Percentiles rank a stretch among this genome's conserved stretches.
phyloP scores from a whole-genome alignment of 2,888 invertebrate species.

The Podotricha telesiphe region DNA sequence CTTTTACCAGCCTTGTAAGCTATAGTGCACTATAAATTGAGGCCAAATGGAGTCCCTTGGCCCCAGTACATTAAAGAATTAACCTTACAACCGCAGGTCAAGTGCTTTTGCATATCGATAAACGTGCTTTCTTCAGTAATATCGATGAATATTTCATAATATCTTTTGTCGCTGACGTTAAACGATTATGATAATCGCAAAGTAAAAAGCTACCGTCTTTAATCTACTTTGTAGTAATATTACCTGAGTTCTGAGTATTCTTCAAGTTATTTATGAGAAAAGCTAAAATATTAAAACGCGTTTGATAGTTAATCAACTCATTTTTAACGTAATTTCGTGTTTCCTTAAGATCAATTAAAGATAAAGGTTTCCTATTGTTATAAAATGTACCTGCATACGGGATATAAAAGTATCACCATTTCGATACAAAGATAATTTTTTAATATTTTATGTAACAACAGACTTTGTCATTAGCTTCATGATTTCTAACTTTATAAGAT shows the following conservation, averaged over 20 bases:
- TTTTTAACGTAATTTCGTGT: too few relatives aligned
- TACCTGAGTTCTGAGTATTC: not conserved
- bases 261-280: not conserved
- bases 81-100: constrained; percentile 46
- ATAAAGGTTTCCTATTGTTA: not conserved
- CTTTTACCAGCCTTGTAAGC: constrained; percentile 56
- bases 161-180: constrained; percentile 4
- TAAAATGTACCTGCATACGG: too few relatives aligned
- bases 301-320: not conserved
- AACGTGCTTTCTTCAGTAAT: constrained; percentile 36
- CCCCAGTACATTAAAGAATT: constrained; percentile 46
- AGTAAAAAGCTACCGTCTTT: constrained; percentile 8
- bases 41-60: constrained; percentile 42
- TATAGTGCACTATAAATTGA: constrained; percentile 47
- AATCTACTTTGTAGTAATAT: constrained; percentile 3
- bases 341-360: too few relatives aligned
- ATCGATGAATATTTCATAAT: constrained; percentile 35
- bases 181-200: constrained; percentile 15
- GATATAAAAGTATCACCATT: too few relatives aligned
- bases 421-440: too few relatives aligned
- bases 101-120: constrained; percentile 47
- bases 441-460: not conserved
- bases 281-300: not conserved
- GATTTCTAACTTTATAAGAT: constrained; percentile 36
- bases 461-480: constrained; percentile 35